Percentiles rank a stretch among this genome's conserved stretches.
Evolutionary conservation across 2,888 invertebrate species (phyloP).

Genomic region (Saturnia japonica): DNA sequence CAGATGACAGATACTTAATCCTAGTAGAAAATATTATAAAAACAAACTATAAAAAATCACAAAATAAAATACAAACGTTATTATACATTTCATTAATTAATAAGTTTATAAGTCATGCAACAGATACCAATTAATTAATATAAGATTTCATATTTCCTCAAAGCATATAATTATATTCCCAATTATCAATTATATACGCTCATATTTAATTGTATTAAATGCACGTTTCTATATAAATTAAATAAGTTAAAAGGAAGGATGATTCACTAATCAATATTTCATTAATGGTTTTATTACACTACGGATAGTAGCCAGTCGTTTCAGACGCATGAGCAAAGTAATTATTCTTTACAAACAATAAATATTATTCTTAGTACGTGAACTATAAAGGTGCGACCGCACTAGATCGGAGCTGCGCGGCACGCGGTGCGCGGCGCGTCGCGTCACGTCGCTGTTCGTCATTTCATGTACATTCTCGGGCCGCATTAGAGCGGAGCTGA

Average conservation of each 20-base stretch:
- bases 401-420: too few relatives aligned
- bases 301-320: neutral
- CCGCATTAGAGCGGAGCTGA: too few relatives aligned
- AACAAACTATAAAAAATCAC: neutral
- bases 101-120: neutral
- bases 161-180: neutral
- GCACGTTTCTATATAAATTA: slow-evolving; percentile 3
- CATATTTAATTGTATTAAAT: slow-evolving; percentile 9
- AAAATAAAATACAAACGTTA: neutral
- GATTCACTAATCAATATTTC: slow-evolving; percentile 6
- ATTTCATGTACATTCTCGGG: too few relatives aligned
- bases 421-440: too few relatives aligned
- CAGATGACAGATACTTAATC: too few relatives aligned
- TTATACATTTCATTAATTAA: neutral
- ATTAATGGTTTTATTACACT: slow-evolving; percentile 6
- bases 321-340: neutral
- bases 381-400: too few relatives aligned
- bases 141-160: neutral
- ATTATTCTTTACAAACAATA: neutral
- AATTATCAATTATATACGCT: slow-evolving; percentile 7
- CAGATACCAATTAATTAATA: neutral
- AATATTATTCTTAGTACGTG: neutral
- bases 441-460: too few relatives aligned
- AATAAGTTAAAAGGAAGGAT: neutral
- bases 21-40: too few relatives aligned